Percentiles rank a stretch among this genome's conserved stretches.
phyloP scores from a whole-genome alignment of 1,140 invertebrate species.

The Lasioglossum baleicum region DNA sequence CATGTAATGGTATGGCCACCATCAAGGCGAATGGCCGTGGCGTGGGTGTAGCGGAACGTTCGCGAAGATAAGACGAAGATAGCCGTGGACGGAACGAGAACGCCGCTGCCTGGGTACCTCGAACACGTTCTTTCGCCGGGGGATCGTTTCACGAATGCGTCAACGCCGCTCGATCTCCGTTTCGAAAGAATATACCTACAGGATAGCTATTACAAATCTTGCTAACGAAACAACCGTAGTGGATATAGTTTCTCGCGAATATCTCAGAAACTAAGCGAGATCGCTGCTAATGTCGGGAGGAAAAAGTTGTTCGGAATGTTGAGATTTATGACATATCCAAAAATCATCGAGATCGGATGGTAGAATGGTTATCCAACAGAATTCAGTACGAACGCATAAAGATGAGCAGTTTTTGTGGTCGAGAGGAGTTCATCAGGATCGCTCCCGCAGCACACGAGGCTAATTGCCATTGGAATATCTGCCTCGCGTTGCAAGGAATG shows the following conservation, averaged over 20 bases:
- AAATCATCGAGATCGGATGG: no score
- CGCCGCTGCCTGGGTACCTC: neutral
- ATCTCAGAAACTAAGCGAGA: no score
- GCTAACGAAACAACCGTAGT: neutral
- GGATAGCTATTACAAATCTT: neutral
- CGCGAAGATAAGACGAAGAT: conserved; percentile 41
- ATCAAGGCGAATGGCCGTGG: conserved; percentile 69
- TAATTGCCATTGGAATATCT: conserved; percentile 21
- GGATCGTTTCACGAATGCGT: conserved; percentile 22
- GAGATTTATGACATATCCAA: no score
- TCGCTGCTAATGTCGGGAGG: no score
- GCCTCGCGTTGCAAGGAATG: neutral
- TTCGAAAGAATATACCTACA: conserved; percentile 1
- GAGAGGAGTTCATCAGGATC: conserved; percentile 21
- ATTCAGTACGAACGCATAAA: no score
- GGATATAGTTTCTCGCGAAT: no score
- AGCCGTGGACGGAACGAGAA: conserved; percentile 26
- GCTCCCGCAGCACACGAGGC: conserved; percentile 9
- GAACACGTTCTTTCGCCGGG: conserved; percentile 2
- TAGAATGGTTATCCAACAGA: no score
- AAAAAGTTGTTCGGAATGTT: no score
- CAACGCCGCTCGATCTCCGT: conserved; percentile 4
- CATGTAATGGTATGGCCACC: conserved; percentile 75
- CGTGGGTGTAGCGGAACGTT: conserved; percentile 68
- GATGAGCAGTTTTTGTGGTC: neutral